Evolutionary conservation across 2,888 invertebrate species (phyloP), one percentile per base, ranked within the genome.

Genomic region (Acleris emargana): DNA sequence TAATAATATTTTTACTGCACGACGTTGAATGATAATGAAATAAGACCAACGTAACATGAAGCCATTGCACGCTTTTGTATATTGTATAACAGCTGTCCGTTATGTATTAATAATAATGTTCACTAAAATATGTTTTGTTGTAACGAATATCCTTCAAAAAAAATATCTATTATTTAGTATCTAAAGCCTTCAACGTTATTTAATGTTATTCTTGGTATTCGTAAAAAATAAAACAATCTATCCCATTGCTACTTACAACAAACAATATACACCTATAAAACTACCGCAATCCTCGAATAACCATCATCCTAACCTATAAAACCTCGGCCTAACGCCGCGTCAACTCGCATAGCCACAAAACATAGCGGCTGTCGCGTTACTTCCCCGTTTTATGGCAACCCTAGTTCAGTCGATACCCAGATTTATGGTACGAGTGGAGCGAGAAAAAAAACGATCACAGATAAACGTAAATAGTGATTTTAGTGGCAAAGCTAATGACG

Each of bases 341-440:
- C 58, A 58, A 52, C 47, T 58, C 51, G 17, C 53, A 59, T 59
- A 54, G 20, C n/a, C 43, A 42, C 50, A 42, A 20, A 59, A 42
- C 50, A 28, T 32, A 59, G 54, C 32, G n/a, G 17, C 43, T 47
- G 54, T 64, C 64, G 25, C 43, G 43, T 61, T 52, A 61, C 25
- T 16, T 22, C 38, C 18, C 57, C n/a, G 9, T 25, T 67, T 59
- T 63, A 67, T 18, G 62, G 53, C 62, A 67, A 54, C 67, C 63
- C 66, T 67, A 38, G 55, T 49, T 60, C 66, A 67, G 50, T 67
- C 63, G 70, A 71, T 70, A 68, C 62, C 75, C 73, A 76, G 82
- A 84, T 84, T 83, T 83, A 85, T 76, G 83, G 76, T 74, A 74
- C 74, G 70, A 69, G 57, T 58, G 67, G 54, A 68, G 69, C 68